Evolutionary conservation across 2,113 vertebrate species (phyloP).

Genomic region (Entomyzon cyanotis): DNA sequence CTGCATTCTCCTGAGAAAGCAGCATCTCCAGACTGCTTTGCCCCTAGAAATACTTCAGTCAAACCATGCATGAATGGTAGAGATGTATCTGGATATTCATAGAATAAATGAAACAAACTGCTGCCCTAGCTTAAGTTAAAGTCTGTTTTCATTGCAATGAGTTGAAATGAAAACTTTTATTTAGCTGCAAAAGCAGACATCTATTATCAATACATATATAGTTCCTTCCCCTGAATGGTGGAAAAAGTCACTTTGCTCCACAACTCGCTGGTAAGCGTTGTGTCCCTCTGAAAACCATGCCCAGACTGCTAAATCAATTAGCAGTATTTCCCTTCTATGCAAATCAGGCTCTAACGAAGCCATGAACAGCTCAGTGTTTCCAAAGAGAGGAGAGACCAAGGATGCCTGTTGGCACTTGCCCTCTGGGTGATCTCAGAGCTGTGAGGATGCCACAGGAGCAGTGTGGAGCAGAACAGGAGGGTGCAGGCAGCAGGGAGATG

Average conservation of each 20-base stretch:
- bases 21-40: background rate
- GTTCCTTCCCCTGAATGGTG: background rate
- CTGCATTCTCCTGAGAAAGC: background rate
- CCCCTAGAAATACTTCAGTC: background rate
- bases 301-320: background rate
- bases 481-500: background rate
- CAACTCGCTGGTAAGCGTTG: background rate
- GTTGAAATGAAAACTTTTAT: background rate
- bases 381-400: background rate
- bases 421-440: background rate
- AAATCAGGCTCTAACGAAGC: background rate
- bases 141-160: background rate
- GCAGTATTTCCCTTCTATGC: background rate
- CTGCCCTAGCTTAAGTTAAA: background rate
- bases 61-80: background rate
- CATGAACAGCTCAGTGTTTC: background rate
- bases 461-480: background rate
- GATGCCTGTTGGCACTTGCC: background rate
- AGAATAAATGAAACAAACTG: background rate
- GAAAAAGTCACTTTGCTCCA: background rate
- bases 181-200: background rate
- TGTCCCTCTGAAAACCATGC: background rate
- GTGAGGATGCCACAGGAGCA: fast-evolving
- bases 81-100: background rate
- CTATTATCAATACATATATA: background rate